phyloP scores from a whole-genome alignment of 2,797 vertebrate genomes.

The Kryptopterus vitreolus region DNA sequence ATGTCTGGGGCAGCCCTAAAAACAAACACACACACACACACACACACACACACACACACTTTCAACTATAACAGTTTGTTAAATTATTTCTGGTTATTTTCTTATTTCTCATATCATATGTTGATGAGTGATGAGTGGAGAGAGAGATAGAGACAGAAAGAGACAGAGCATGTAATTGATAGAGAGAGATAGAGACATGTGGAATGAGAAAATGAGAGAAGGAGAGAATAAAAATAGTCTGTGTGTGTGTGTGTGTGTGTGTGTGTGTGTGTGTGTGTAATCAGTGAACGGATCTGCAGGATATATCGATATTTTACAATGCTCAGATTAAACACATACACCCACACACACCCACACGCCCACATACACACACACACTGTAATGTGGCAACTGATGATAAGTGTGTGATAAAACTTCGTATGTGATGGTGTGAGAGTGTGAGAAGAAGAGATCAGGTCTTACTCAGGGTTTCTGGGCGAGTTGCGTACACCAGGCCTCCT shows the following conservation, averaged over 20 bases:
- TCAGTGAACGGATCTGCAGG: too few relatives aligned
- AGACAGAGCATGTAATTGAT: not conserved
- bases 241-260: too few relatives aligned
- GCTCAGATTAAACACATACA: not conserved
- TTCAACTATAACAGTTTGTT: not conserved
- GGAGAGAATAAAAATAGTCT: not conserved
- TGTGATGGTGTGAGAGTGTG: not conserved
- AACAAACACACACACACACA: constrained; percentile 48
- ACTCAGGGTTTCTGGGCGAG: constrained; percentile 73
- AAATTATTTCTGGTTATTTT: not conserved
- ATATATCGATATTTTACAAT: too few relatives aligned
- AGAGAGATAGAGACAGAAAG: not conserved
- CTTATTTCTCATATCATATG: not conserved
- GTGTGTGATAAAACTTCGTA: not conserved
- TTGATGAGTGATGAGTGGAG: not conserved
- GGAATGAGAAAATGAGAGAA: not conserved
- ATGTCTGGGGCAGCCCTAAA: constrained; percentile 62
- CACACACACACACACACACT: constrained; percentile 20
- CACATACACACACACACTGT: not conserved
- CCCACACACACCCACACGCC: not conserved
- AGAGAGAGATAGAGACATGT: not conserved
- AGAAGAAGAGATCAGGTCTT: constrained; percentile 49
- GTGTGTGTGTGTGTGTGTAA: too few relatives aligned
- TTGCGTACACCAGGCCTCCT: constrained; percentile 86
- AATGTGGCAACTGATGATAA: not conserved